Evolutionary conservation across 2,113 vertebrate species (phyloP).

Genomic region (Phoenicopterus ruber): DNA sequence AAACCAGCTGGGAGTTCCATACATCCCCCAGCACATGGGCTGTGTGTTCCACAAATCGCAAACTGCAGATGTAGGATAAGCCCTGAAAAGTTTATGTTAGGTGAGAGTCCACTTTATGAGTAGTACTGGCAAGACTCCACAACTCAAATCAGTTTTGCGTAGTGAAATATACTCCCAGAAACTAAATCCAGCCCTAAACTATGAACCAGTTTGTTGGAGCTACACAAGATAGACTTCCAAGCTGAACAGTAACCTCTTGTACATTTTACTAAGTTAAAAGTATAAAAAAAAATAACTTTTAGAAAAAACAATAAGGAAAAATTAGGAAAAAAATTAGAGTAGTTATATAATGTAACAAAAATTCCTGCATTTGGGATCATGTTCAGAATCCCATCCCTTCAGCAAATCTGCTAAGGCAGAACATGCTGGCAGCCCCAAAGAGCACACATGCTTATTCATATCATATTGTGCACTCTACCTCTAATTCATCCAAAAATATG

Average conservation of each 20-base stretch:
- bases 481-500: neutral
- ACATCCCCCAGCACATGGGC: neutral
- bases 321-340: neutral
- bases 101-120: conserved; percentile 51
- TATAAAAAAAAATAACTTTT: neutral
- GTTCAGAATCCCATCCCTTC: neutral
- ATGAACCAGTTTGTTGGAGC: neutral
- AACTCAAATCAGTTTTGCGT: neutral
- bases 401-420: neutral
- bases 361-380: neutral
- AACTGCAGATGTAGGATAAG: conserved; percentile 47
- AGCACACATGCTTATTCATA: neutral
- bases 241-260: neutral
- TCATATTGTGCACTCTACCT: neutral
- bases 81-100: conserved; percentile 60
- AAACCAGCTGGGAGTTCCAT: conserved; percentile 45
- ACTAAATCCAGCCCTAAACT: neutral
- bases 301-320: neutral
- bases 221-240: neutral
- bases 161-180: neutral
- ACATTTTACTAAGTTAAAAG: neutral
- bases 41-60: neutral
- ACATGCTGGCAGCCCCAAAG: neutral
- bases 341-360: neutral
- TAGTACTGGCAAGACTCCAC: conserved; percentile 36